Conservation (phyloP, 37 sponge, comb jelly and placozoan genomes). For the Oscarella lobularis region DNA sequence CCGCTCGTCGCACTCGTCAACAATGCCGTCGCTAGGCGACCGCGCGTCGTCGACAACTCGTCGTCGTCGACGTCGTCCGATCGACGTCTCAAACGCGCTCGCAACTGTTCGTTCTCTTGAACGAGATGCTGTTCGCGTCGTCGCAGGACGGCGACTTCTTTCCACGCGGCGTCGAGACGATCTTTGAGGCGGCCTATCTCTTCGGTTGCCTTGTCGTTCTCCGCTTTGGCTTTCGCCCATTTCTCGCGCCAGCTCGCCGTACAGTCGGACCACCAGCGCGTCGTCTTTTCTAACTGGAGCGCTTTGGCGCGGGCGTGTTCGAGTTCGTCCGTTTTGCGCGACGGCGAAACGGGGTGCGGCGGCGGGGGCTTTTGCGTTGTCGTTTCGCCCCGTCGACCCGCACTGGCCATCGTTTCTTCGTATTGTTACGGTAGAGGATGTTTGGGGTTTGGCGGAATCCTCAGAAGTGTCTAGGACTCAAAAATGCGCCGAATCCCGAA, state of each 20-base stretch:
- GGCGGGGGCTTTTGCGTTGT: too few relatives aligned
- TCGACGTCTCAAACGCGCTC: background rate
- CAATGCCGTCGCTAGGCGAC: background rate
- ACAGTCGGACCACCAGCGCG: slow-evolving; percentile 4
- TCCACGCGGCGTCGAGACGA: slow-evolving; percentile 1
- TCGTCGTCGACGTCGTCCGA: background rate
- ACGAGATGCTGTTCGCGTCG: background rate
- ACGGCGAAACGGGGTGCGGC: too few relatives aligned
- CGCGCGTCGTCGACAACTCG: background rate
- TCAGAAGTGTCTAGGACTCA: too few relatives aligned
- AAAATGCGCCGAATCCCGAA: too few relatives aligned
- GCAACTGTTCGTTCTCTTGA: background rate
- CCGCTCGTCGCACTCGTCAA: background rate
- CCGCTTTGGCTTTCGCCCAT: background rate
- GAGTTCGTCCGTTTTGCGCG: too few relatives aligned
- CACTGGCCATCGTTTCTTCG: too few relatives aligned
- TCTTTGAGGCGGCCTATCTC: background rate
- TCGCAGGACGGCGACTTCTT: background rate
- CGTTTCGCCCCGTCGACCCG: too few relatives aligned
- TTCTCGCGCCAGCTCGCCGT: background rate
- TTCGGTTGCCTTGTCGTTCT: background rate
- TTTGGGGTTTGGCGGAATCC: too few relatives aligned
- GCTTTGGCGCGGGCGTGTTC: background rate
- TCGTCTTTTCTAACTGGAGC: background rate
- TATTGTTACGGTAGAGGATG: too few relatives aligned